phyloP scores from a whole-genome alignment of 2,888 invertebrate genomes.

The Nephrotoma guestfalica region DNA sequence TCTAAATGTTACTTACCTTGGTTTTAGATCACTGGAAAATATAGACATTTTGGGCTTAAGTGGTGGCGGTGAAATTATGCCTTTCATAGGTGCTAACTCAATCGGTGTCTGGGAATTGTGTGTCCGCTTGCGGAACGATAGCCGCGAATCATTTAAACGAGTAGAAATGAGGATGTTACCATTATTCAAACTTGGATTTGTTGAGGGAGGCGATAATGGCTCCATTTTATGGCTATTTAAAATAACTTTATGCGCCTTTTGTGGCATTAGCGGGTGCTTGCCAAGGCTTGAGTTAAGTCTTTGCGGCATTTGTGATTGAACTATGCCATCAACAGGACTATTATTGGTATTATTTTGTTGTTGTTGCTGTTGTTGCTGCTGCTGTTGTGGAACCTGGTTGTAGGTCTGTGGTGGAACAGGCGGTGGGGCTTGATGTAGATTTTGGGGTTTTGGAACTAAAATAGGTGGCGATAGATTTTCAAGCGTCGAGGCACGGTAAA shows the following conservation, averaged over 20 bases:
- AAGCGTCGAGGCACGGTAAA: constrained; percentile 15
- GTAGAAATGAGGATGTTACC: background rate
- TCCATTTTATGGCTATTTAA: constrained; percentile 17
- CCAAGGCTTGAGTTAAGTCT: constrained; percentile 20
- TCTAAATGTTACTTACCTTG: constrained; percentile 19
- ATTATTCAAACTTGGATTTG: constrained; percentile 9
- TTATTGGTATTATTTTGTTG: background rate
- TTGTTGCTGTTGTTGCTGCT: background rate
- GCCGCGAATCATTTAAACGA: constrained; percentile 13
- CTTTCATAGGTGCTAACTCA: background rate
- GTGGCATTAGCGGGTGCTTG: constrained; percentile 13
- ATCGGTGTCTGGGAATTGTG: constrained; percentile 16
- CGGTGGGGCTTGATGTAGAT: constrained; percentile 16
- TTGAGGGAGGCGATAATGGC: constrained; percentile 8
- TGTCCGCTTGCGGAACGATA: constrained; percentile 25
- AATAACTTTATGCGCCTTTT: constrained; percentile 21
- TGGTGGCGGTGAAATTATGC: constrained; percentile 19
- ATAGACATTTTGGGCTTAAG: constrained; percentile 25
- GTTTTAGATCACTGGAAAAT: constrained; percentile 8
- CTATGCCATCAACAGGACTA: background rate
- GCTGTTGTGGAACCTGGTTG: background rate
- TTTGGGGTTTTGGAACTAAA: constrained; percentile 25
- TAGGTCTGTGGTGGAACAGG: background rate
- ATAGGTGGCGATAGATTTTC: constrained; percentile 21
- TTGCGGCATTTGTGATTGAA: constrained; percentile 16